A percentile compares a stretch with the other conserved stretches of the same genome.
Evolutionary conservation across 2,888 invertebrate genomes (phyloP).

Genomic region (Xestia ashworthii): DNA sequence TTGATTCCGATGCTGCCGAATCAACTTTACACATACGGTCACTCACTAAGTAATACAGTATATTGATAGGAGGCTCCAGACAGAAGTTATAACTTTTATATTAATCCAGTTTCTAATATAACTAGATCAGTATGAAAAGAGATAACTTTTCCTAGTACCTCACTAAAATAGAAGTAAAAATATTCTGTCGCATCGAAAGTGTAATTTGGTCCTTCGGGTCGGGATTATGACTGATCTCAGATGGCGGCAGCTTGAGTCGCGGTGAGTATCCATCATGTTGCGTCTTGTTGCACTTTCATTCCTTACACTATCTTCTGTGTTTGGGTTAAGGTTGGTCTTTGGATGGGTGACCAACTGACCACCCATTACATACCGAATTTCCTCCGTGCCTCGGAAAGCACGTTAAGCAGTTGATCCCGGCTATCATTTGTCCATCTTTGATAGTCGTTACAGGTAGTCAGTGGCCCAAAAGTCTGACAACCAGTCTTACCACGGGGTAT

Average conservation of each 20-base stretch:
- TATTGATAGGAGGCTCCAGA: background rate
- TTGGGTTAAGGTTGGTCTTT: too few relatives aligned
- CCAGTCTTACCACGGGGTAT: too few relatives aligned
- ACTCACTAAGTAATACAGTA: background rate
- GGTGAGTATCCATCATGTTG: constrained; percentile 46
- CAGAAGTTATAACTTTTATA: background rate
- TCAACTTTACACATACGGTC: background rate
- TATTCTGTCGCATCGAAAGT: constrained; percentile 26
- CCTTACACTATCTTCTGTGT: background rate
- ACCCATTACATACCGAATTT: too few relatives aligned
- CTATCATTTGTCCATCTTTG: too few relatives aligned
- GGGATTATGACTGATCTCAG: constrained; percentile 49
- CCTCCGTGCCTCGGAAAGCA: too few relatives aligned
- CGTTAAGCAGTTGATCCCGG: too few relatives aligned
- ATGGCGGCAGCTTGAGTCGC: constrained; percentile 8
- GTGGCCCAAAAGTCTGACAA: too few relatives aligned
- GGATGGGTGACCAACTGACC: too few relatives aligned
- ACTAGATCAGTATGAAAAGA: constrained; percentile 2
- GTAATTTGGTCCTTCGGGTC: constrained; percentile 39
- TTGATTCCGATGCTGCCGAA: background rate
- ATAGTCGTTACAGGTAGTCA: too few relatives aligned
- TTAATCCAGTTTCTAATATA: background rate
- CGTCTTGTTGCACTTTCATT: constrained; percentile 44
- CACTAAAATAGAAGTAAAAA: constrained; percentile 34
- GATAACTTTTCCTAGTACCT: constrained; percentile 16